These are phyloP conservation scores for Eubasilissa regina DNA, from an alignment of 1,140 invertebrate genomes.

Conservation along the genomic window DNA sequence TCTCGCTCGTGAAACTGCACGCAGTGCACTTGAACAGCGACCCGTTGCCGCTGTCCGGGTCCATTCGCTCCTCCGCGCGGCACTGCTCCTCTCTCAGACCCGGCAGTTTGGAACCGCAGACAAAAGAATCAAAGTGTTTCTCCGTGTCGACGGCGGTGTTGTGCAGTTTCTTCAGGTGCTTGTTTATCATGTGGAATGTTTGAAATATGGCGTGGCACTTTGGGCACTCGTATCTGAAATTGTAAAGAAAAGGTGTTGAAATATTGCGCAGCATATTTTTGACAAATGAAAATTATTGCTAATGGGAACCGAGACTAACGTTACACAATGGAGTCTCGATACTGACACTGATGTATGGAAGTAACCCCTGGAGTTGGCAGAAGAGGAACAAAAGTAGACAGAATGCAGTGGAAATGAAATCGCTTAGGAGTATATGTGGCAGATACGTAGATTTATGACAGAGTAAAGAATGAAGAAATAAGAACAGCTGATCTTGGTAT, in stretches of 20 bases:
- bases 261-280: too few species aligned
- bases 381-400: too few species aligned
- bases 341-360: too few species aligned
- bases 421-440: too few species aligned
- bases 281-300: too few species aligned
- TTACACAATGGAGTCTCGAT: background rate
- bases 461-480: background rate
- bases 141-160: background rate
- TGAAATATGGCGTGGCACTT: conserved; percentile 15
- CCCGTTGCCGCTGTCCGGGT: background rate
- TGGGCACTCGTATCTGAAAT: conserved; percentile 15
- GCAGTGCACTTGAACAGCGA: background rate
- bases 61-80: too few species aligned
- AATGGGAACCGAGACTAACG: background rate
- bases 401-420: too few species aligned
- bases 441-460: too few species aligned
- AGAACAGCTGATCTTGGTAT: background rate
- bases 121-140: background rate
- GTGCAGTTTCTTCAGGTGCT: conserved; percentile 13
- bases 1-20: background rate
- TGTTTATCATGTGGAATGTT: background rate
- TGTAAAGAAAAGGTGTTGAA: background rate
- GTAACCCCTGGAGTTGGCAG: too few species aligned
- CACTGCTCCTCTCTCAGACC: background rate
- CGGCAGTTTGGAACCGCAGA: background rate